Base-by-base conservation (phyloP, 2,888 invertebrate species). In the Idaea biselata region DNA sequence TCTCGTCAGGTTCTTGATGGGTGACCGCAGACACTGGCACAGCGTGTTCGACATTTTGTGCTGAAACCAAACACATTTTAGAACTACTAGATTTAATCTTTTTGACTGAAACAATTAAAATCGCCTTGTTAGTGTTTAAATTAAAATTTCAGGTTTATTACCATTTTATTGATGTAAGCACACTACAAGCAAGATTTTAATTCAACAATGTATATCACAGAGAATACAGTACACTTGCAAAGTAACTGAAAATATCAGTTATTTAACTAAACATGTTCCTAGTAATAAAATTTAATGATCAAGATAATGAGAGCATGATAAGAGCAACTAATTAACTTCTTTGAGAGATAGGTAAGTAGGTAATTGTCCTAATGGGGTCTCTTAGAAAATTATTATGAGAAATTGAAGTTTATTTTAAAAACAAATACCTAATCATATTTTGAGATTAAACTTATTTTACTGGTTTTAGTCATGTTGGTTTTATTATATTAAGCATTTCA, bases 31-130 rank as follows among this genome's bases (percentile, higher is more conserved):
- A 56, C 89, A 80, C 63, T 87, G 84, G 63, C 87, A 82, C 72
- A 93, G 80, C 56, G 86, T 81, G 70, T 82, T 88, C 60, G 88
- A 87, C 93, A 93, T 93, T 72, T 64, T 73, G 16, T n/a, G 16
- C 54, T 54, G 54, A 54, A 54, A 54, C 16, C 16, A 16, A 1
- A n/a, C n/a, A n/a, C n/a, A n/a, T n/a, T n/a, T n/a, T n/a, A n/a
- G n/a, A n/a, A n/a, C n/a, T n/a, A n/a, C n/a, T n/a, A n/a, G n/a
- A n/a, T n/a, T n/a, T n/a, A n/a, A n/a, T n/a, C n/a, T n/a, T n/a
- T n/a, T n/a, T n/a, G n/a, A 25, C 25, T 25, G 25, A 25, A 25
- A 25, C 25, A 25, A 25, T 25, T 25, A 25, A 3, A 25, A 25
- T 3, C 5, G 5, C 25, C 25, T 25, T 25, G 25, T 25, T 25